phyloP scores from a whole-genome alignment of 2,113 vertebrate genomes.

The Nothocercus julius region DNA sequence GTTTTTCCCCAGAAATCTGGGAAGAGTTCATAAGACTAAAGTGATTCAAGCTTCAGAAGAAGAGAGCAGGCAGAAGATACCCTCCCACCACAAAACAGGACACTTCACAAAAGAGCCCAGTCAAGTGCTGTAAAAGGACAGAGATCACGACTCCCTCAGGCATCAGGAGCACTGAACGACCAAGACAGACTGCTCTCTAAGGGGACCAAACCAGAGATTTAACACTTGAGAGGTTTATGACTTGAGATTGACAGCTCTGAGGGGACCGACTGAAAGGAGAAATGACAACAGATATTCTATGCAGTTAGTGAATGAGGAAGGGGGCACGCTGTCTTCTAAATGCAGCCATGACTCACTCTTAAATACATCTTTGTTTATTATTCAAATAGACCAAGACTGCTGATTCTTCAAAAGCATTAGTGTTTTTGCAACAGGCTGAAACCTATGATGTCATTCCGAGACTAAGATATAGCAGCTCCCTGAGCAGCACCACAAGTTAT shows the following conservation, averaged over 20 bases:
- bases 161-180: background rate
- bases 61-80: rapidly evolving
- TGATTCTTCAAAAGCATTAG: background rate
- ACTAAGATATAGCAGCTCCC: background rate
- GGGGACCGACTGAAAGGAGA: background rate
- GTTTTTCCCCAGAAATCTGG: background rate
- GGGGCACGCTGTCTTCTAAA: background rate
- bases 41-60: background rate
- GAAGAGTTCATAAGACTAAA: background rate
- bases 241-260: background rate
- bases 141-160: background rate
- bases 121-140: background rate
- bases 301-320: background rate
- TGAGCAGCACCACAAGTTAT: background rate
- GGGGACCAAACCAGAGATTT: background rate
- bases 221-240: background rate
- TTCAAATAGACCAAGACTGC: background rate
- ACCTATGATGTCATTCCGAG: background rate
- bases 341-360: background rate
- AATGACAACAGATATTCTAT: background rate
- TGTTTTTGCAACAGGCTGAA: background rate
- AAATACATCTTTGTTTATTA: background rate
- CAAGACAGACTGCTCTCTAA: background rate
- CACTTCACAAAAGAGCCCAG: background rate
- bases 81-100: background rate